These are phyloP conservation scores for Drosophila infuscata DNA, from an alignment of 2,888 invertebrate genomes.

Conservation along the genomic window DNA sequence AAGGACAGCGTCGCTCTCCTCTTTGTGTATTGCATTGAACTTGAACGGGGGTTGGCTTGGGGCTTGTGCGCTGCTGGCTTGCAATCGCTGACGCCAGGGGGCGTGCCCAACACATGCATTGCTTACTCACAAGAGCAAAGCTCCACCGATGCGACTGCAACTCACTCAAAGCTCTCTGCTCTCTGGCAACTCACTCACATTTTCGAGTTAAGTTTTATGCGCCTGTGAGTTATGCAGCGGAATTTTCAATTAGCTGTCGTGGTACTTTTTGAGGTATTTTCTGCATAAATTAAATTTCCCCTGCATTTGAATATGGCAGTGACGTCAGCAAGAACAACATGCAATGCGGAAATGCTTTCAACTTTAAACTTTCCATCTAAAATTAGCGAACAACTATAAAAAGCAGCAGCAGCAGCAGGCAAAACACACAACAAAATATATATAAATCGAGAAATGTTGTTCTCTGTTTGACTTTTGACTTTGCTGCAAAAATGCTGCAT, in stretches of 20 bases:
- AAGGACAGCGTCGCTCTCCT: slow-evolving; percentile 57
- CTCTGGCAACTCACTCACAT: slow-evolving; percentile 31
- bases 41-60: slow-evolving; percentile 65
- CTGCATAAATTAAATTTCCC: slow-evolving; percentile 58
- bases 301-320: slow-evolving; percentile 65
- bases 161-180: slow-evolving; percentile 35
- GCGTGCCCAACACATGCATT: slow-evolving; percentile 53
- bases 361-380: slow-evolving; percentile 69
- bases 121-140: slow-evolving; percentile 16
- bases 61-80: slow-evolving; percentile 26
- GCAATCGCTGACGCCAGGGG: slow-evolving; percentile 50
- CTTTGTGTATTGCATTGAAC: slow-evolving; percentile 67
- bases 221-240: slow-evolving; percentile 57
- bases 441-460: slow-evolving; percentile 9
- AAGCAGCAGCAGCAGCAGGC: slow-evolving; percentile 29
- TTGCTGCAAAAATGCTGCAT: slow-evolving; percentile 55
- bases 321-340: slow-evolving; percentile 59
- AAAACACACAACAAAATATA: slow-evolving; percentile 13
- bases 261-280: slow-evolving; percentile 29
- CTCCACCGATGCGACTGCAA: slow-evolving; percentile 15
- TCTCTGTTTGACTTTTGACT: slow-evolving; percentile 45
- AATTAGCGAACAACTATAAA: slow-evolving; percentile 61
- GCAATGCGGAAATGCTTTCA: slow-evolving; percentile 53
- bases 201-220: slow-evolving; percentile 27
- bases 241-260: slow-evolving; percentile 55